Percentiles rank a stretch among this genome's conserved stretches.
Evolutionary conservation across 2,797 vertebrate genomes (phyloP).

Genomic region (Saxicola maurus): DNA sequence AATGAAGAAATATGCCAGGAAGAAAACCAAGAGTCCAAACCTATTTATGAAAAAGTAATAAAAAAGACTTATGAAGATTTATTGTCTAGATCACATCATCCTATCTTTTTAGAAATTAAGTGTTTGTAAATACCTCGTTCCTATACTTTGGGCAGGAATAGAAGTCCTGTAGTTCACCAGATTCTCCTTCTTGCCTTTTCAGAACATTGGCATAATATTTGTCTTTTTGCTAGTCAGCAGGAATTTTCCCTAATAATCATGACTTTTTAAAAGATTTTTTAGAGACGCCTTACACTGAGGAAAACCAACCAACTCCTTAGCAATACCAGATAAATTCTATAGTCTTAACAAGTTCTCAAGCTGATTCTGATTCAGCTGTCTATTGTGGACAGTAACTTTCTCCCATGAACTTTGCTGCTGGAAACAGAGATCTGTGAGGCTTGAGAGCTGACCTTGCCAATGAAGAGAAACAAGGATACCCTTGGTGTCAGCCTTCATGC

Average conservation of each 20-base stretch:
- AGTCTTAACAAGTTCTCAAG: neutral
- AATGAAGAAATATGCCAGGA: neutral
- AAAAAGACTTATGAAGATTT: neutral
- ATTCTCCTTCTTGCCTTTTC: neutral
- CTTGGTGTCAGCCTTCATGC: neutral
- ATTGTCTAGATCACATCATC: neutral
- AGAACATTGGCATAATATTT: neutral
- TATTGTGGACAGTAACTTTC: neutral
- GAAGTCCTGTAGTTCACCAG: neutral
- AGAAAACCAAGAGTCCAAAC: neutral
- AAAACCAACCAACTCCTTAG: neutral
- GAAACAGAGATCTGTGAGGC: neutral
- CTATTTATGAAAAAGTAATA: neutral
- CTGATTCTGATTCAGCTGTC: neutral
- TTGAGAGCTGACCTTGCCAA: neutral
- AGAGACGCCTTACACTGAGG: neutral
- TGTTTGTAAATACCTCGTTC: neutral
- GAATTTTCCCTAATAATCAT: neutral
- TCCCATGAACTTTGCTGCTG: neutral
- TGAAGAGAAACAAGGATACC: neutral
- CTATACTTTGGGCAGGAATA: neutral
- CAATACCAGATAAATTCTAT: neutral
- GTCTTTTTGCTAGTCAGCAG: neutral
- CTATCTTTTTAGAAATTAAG: neutral
- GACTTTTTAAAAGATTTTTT: neutral